phyloP scores from a whole-genome alignment of 2,797 vertebrate species.

The Avahi laniger region DNA sequence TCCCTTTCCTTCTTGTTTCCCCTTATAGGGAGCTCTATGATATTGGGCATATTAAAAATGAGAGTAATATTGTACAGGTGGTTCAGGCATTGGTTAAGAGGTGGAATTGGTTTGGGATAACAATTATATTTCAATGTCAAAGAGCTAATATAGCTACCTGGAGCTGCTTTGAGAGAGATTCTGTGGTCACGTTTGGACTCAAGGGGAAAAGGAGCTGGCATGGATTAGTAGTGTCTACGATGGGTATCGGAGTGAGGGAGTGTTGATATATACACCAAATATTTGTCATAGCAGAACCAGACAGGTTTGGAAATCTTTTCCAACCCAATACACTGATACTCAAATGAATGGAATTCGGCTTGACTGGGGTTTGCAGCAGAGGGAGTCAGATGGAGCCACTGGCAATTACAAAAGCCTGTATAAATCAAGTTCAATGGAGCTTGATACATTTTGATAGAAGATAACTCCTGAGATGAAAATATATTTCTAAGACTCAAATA shows the following conservation, averaged over 20 bases:
- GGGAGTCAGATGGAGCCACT: neutral
- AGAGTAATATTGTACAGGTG: neutral
- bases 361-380: neutral
- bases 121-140: neutral
- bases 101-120: neutral
- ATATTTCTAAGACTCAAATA: neutral
- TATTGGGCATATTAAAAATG: neutral
- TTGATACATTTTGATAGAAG: neutral
- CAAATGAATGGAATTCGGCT: conserved; percentile 14
- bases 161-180: neutral
- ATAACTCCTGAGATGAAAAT: neutral
- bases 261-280: neutral
- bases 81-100: neutral
- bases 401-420: neutral
- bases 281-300: conserved; percentile 11
- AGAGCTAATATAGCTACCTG: neutral
- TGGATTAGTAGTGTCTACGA: neutral
- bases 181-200: neutral
- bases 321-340: neutral
- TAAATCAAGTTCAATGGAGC: neutral
- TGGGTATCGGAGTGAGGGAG: neutral
- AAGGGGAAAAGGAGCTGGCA: neutral
- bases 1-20: neutral
- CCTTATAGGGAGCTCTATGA: neutral
- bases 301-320: conserved; percentile 2